Conservation (phyloP, 2,113 vertebrate species). For the Trachemys scripta region DNA sequence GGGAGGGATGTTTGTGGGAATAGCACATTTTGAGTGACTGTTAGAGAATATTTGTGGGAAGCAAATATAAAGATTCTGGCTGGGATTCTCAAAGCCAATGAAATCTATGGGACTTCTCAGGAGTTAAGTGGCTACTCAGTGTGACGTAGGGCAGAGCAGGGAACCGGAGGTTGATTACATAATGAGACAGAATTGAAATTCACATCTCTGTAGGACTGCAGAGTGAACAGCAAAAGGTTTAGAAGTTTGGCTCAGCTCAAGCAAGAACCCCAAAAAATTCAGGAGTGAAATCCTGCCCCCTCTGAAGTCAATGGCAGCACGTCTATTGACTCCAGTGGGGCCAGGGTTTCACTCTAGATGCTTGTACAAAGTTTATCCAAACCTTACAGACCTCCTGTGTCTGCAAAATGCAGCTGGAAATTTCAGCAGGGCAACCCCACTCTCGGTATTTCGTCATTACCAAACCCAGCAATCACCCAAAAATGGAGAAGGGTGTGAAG, state of each 20-base stretch:
- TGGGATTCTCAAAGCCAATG: not conserved
- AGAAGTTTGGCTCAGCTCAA: not conserved
- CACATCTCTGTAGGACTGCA: not conserved
- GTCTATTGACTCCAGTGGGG: not conserved
- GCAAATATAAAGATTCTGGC: not conserved
- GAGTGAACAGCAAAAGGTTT: not conserved
- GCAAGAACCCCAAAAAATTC: not conserved
- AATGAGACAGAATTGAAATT: not conserved
- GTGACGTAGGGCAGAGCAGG: not conserved
- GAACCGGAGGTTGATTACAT: not conserved
- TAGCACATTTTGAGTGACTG: not conserved
- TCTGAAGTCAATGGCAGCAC: not conserved
- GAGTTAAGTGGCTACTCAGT: not conserved
- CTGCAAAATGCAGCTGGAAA: not conserved
- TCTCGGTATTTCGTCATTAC: not conserved
- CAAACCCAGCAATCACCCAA: not conserved
- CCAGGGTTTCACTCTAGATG: not conserved
- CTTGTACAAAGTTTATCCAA: not conserved
- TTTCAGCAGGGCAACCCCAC: not conserved
- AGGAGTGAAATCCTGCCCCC: not conserved
- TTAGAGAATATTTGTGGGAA: not conserved
- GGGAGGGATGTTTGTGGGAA: not conserved
- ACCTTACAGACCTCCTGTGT: accelerated
- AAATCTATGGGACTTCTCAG: not conserved
- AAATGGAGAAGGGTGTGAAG: not conserved